phyloP scores from a whole-genome alignment of 2,113 vertebrate species.

The Abramis brama region DNA sequence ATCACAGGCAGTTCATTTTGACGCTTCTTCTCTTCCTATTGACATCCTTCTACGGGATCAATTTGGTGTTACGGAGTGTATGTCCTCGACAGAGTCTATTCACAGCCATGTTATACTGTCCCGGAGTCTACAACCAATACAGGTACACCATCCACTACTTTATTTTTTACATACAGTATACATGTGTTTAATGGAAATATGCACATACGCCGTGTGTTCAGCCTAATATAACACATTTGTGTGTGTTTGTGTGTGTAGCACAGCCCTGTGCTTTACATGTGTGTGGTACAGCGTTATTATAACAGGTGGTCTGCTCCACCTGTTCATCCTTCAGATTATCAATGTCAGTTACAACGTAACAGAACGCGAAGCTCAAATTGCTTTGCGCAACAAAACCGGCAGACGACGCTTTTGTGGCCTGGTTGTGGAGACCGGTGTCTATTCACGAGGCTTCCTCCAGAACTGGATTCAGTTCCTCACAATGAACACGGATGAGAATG shows the following conservation, averaged over 20 bases:
- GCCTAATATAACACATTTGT: neutral
- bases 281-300: conserved; percentile 94
- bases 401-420: conserved; percentile 84
- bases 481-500: conserved; percentile 63
- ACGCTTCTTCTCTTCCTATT: conserved; percentile 88
- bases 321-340: conserved; percentile 89
- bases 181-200: neutral
- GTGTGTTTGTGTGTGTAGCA: conserved; percentile 70
- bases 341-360: conserved; percentile 97
- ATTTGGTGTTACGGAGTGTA: conserved; percentile 84
- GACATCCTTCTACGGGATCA: conserved; percentile 90
- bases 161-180: neutral
- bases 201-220: neutral
- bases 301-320: conserved; percentile 86
- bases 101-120: conserved; percentile 90
- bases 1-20: conserved; percentile 92
- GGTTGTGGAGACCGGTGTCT: conserved; percentile 85
- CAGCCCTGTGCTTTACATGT: conserved; percentile 93
- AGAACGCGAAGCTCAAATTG: conserved; percentile 88
- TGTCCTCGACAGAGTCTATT: conserved; percentile 82
- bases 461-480: conserved; percentile 93
- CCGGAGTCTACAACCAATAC: conserved; percentile 89
- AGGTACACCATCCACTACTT: conserved; percentile 74
- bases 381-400: conserved; percentile 83
- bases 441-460: conserved; percentile 82